Conservation (phyloP, 2,113 vertebrate species). For the Gila orcuttii region DNA sequence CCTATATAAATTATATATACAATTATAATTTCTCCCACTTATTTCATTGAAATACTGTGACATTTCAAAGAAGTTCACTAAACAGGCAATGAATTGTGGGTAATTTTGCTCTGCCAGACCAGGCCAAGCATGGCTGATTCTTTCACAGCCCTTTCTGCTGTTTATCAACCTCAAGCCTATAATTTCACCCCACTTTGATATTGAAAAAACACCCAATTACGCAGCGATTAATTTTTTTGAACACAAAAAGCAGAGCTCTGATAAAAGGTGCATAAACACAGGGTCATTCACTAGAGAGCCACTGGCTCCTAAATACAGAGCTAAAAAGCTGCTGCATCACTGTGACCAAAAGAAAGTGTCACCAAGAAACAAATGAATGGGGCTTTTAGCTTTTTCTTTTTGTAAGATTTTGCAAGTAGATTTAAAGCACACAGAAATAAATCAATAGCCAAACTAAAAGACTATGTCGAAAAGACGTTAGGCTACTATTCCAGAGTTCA, state of each 20-base stretch:
- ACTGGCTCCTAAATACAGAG: background rate
- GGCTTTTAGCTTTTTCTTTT: background rate
- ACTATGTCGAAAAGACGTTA: background rate
- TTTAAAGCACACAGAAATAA: background rate
- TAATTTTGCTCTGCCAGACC: slow-evolving; percentile 48
- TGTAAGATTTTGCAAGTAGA: background rate
- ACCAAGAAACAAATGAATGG: slow-evolving; percentile 16
- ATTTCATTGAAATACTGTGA: slow-evolving; percentile 46
- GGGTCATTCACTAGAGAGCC: slow-evolving; percentile 50
- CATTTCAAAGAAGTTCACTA: slow-evolving; percentile 38
- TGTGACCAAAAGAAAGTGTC: slow-evolving; percentile 33
- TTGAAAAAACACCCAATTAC: slow-evolving; percentile 69
- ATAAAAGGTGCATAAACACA: slow-evolving; percentile 55
- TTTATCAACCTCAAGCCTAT: slow-evolving; percentile 60
- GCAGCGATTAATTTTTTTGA: slow-evolving; percentile 64
- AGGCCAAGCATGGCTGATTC: slow-evolving; percentile 59
- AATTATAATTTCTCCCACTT: background rate
- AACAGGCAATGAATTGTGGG: slow-evolving; percentile 39
- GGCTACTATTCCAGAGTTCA: background rate
- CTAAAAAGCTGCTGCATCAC: background rate
- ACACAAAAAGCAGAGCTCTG: slow-evolving; percentile 59
- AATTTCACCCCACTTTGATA: slow-evolving; percentile 65
- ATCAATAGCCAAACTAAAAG: background rate
- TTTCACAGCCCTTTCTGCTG: slow-evolving; percentile 53
- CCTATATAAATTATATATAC: background rate